Base-by-base conservation (phyloP, 1,140 invertebrate species). In the Stegodyphus mimosarum region DNA sequence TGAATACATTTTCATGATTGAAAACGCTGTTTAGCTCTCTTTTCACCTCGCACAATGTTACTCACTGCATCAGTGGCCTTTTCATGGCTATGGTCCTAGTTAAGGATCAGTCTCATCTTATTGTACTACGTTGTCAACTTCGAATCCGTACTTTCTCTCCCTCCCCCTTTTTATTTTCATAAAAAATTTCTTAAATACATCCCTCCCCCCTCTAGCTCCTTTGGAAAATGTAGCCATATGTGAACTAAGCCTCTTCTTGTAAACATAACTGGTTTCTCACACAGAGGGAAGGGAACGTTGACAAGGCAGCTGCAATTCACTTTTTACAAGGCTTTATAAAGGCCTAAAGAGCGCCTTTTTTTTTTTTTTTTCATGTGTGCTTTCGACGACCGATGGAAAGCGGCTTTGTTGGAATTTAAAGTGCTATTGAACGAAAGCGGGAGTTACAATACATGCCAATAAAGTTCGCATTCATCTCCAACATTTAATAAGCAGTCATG, bases 231-330 rank as follows among this genome's bases (percentile, higher is more conserved):
- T 50, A 18, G 60, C 33, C 73, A 64, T 76, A 64, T 18, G 52
- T 70, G 70, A 79, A 33, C 51, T 53, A 70, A 79, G 55, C 9
- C 55, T 15, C 55, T 11, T 69, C 77, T 79, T 79, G 77, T 79
- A 79, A 79, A 79, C 77, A 79, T 79, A 70, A 70, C 63, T 70
- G 67, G 66, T 79, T 63, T 79, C 55, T 79, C 77, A 55, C 77
- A 70, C 17, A 70, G 15, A 70, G 3, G 6, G 10, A 6, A 9
- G 67, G 18, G 64, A 18, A 79, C 55, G 15, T 5, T 60, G 9
- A 60, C 55, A 17, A 13, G 51, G 66, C 77, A 79, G 77, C 76
- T 78, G 76, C 76, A 79, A 64, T 79, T 66, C 66, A 79, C 33
- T 70, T 79, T 70, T 51, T 15, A 60, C 15, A 60, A 49, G 53